Conservation (phyloP, 2,888 invertebrate species). For the Julus scandinavius region DNA sequence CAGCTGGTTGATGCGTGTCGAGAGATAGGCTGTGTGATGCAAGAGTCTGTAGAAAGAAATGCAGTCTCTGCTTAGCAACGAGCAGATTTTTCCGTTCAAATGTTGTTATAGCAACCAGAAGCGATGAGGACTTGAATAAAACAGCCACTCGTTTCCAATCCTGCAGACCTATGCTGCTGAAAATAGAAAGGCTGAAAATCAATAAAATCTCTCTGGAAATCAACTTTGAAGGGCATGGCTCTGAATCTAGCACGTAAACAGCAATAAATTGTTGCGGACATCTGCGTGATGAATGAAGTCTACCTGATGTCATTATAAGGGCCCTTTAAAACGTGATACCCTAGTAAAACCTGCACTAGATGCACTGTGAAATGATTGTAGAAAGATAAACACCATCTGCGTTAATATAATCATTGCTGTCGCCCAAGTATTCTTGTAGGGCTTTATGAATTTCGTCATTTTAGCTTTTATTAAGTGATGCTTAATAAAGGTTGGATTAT, state of each 20-base stretch:
- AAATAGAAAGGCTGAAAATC: constrained; percentile 31
- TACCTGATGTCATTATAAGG: neutral
- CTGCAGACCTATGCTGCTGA: constrained; percentile 14
- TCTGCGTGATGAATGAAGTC: neutral
- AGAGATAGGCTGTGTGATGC: neutral
- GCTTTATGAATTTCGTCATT: too few relatives aligned
- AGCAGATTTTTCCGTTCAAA: constrained; percentile 24
- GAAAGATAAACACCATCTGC: neutral
- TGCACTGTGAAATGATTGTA: neutral
- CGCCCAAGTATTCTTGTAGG: too few relatives aligned
- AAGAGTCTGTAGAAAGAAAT: neutral
- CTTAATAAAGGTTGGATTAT: too few relatives aligned
- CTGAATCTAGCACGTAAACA: neutral
- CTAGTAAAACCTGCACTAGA: neutral
- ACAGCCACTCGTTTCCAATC: neutral
- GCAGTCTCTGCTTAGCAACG: neutral
- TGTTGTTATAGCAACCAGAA: constrained; percentile 37
- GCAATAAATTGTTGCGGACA: neutral
- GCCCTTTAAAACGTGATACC: neutral
- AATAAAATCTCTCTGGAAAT: constrained; percentile 46
- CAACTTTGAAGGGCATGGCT: constrained; percentile 42
- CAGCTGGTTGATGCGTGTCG: neutral
- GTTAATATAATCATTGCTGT: too few relatives aligned
- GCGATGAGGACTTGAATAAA: constrained; percentile 5
- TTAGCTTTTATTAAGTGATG: too few relatives aligned